Conservation (phyloP, 1,140 invertebrate species). For the Vanessa atalanta region DNA sequence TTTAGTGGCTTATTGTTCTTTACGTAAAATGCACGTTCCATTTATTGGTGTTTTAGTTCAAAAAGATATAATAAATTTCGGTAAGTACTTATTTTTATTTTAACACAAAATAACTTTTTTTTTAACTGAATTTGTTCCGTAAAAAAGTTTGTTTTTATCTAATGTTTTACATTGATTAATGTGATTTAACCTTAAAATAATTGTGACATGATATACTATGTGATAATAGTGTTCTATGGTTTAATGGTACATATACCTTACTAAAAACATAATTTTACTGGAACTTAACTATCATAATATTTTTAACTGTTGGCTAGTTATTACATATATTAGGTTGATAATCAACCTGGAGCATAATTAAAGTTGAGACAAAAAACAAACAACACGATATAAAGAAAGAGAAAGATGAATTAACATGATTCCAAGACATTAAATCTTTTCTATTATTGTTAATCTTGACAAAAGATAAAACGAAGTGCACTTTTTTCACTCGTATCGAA, state of each 20-base stretch:
- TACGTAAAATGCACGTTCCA: conserved; percentile 30
- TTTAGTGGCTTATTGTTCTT: conserved; percentile 56
- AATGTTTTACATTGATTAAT: no score
- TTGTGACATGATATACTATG: no score
- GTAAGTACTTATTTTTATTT: not conserved
- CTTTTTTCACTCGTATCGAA: conserved; percentile 34
- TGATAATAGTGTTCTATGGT: no score
- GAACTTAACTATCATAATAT: no score
- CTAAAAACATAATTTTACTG: no score
- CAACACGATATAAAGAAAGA: not conserved
- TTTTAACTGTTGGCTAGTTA: no score
- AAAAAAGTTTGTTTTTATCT: no score
- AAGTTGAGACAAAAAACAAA: not conserved
- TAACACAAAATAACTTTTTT: not conserved
- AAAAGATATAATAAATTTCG: conserved; percentile 4
- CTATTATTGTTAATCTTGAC: conserved; percentile 56
- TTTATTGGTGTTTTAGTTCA: conserved; percentile 27
- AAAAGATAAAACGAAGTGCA: conserved; percentile 38
- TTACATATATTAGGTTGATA: no score
- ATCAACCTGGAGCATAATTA: no score
- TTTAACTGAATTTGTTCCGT: no score
- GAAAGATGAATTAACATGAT: not conserved
- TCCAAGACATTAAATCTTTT: conserved; percentile 6
- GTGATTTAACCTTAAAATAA: no score
- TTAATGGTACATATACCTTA: no score